A percentile compares a stretch with the other conserved stretches of the same genome.
These are phyloP conservation scores for Calephelis virginiensis DNA, from an alignment of 1,140 invertebrate species.

Conservation along the genomic window DNA sequence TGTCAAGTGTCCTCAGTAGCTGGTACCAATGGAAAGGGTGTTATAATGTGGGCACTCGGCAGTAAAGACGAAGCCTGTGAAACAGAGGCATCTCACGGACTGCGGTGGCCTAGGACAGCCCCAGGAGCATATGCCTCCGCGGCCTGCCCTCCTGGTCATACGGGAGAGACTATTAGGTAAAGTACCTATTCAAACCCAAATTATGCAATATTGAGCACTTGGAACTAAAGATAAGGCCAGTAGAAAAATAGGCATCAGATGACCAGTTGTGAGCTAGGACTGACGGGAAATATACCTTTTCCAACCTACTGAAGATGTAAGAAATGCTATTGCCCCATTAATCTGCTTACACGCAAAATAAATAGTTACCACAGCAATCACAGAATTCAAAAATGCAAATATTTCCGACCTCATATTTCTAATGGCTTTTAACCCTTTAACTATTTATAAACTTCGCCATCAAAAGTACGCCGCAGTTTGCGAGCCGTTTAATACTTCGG, in stretches of 20 bases:
- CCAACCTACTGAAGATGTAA: no score
- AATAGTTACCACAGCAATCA: background rate
- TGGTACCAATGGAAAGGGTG: conserved; percentile 59
- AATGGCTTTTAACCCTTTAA: conserved; percentile 1
- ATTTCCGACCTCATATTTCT: background rate
- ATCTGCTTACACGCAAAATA: background rate
- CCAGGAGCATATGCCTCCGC: conserved; percentile 64
- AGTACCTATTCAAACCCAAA: background rate
- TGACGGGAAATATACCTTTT: no score
- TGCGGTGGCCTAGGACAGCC: conserved; percentile 69
- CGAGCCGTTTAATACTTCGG: background rate
- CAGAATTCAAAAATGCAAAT: background rate
- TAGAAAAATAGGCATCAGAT: background rate
- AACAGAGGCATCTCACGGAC: conserved; percentile 54
- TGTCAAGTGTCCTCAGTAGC: conserved; percentile 74
- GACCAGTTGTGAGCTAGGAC: no score
- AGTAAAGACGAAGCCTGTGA: conserved; percentile 54
- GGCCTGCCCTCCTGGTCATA: conserved; percentile 63
- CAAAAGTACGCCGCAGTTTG: background rate
- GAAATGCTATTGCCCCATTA: no score
- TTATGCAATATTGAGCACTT: background rate
- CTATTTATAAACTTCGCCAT: conserved; percentile 4
- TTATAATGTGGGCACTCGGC: conserved; percentile 64
- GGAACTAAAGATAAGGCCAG: background rate
- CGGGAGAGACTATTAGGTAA: conserved; percentile 67